phyloP scores from a whole-genome alignment of 2,113 vertebrate genomes.

The Mobula hypostoma region DNA sequence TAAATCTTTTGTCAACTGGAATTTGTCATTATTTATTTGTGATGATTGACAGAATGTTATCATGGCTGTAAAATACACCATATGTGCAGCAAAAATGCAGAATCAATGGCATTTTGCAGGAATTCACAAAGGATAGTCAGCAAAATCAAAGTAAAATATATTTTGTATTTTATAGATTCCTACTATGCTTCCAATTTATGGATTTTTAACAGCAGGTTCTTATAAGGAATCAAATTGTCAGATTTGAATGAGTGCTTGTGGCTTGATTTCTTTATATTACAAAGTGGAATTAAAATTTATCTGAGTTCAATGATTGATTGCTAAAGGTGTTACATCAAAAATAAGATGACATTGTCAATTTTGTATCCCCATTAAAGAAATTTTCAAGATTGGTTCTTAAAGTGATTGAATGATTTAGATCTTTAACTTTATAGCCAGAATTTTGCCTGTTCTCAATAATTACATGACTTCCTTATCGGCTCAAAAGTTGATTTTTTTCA shows the following conservation, averaged over 20 bases:
- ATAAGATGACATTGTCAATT: not conserved
- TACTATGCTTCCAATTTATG: not conserved
- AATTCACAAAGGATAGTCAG: not conserved
- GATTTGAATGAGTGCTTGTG: not conserved
- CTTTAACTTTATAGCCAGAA: not conserved
- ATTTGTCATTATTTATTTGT: not conserved
- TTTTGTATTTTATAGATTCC: not conserved
- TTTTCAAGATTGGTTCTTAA: not conserved
- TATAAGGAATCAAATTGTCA: not conserved
- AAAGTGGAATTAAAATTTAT: not conserved
- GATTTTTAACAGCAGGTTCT: not conserved
- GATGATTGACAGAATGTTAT: not conserved
- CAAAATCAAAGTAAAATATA: not conserved
- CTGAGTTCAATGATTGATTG: not conserved
- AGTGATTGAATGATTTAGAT: not conserved
- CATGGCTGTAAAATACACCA: not conserved
- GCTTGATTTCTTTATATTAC: not conserved
- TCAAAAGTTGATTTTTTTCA: not conserved
- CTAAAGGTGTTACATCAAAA: not conserved
- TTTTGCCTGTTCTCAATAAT: not conserved
- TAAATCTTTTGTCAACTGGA: not conserved
- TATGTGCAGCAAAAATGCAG: not conserved
- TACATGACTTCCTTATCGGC: not conserved
- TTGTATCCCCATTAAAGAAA: not conserved
- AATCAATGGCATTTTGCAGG: not conserved